phyloP scores from a whole-genome alignment of 2,797 vertebrate genomes.

The Pangasius larnaudii region DNA sequence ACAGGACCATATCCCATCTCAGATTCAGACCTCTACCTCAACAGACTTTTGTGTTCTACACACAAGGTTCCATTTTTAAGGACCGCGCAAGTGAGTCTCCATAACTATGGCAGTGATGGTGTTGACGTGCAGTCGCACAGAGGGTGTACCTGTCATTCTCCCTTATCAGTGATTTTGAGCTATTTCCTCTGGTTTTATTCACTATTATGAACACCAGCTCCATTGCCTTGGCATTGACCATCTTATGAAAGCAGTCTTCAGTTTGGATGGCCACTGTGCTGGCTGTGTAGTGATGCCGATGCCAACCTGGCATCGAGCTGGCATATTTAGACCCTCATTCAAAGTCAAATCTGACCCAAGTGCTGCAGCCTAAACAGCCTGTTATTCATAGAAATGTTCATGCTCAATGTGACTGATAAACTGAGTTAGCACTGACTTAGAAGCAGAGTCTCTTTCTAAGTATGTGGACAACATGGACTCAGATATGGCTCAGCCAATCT shows the following conservation, averaged over 20 bases:
- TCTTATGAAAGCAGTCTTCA: too few relatives aligned
- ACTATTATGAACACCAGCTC: background rate
- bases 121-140: background rate
- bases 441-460: background rate
- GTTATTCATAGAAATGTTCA: background rate
- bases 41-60: background rate
- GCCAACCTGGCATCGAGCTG: background rate
- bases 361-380: background rate
- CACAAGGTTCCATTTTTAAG: background rate
- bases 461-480: background rate
- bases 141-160: background rate
- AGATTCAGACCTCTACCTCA: background rate
- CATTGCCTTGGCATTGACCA: too few relatives aligned
- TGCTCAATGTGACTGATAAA: background rate
- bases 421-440: background rate
- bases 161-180: too few relatives aligned
- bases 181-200: background rate
- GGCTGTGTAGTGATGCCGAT: too few relatives aligned
- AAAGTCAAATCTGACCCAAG: background rate
- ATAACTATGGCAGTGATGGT: background rate
- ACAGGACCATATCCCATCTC: background rate
- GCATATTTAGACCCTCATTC: background rate
- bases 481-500: background rate
- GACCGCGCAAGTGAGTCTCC: background rate
- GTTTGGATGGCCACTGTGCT: too few relatives aligned